phyloP scores from a whole-genome alignment of 2,888 invertebrate genomes.

The Polylopha cassiicola region DNA sequence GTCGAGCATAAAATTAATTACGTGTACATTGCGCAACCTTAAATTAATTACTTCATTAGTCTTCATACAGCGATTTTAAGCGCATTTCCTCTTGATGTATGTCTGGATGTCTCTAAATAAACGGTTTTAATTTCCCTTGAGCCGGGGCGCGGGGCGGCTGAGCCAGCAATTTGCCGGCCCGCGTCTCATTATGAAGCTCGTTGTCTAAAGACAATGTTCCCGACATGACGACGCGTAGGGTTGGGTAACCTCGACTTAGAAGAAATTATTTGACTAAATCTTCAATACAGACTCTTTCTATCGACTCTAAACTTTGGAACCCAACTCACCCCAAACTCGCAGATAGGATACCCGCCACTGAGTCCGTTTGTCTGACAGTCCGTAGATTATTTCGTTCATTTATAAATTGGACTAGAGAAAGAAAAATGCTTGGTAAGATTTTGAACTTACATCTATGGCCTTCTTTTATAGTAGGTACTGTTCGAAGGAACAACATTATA shows the following conservation, averaged over 20 bases:
- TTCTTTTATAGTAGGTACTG: too few species aligned
- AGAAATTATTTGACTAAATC: constrained; percentile 18
- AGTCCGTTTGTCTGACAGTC: too few species aligned
- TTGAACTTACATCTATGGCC: too few species aligned
- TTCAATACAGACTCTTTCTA: constrained; percentile 21
- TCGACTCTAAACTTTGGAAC: too few species aligned
- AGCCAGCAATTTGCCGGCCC: constrained; percentile 45
- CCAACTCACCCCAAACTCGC: too few species aligned
- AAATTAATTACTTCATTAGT: constrained; percentile 20
- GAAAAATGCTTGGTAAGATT: too few species aligned
- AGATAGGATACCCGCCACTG: too few species aligned
- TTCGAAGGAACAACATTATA: too few species aligned
- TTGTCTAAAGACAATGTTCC: constrained; percentile 45
- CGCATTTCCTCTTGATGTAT: constrained; percentile 33
- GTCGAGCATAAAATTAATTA: constrained; percentile 13
- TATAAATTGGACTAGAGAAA: too few species aligned
- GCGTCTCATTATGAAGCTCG: constrained; percentile 47
- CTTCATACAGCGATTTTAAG: constrained; percentile 21
- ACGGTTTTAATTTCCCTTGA: constrained; percentile 60
- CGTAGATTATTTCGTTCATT: too few species aligned
- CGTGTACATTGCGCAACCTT: constrained; percentile 3
- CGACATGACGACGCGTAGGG: too few species aligned
- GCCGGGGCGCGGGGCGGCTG: constrained; percentile 35
- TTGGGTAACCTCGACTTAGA: constrained; percentile 23
- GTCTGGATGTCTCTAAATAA: constrained; percentile 45